A percentile compares a stretch with the other conserved stretches of the same genome.
Conservation (phyloP, 1,140 invertebrate species). For the Amphibalanus amphitrite region DNA sequence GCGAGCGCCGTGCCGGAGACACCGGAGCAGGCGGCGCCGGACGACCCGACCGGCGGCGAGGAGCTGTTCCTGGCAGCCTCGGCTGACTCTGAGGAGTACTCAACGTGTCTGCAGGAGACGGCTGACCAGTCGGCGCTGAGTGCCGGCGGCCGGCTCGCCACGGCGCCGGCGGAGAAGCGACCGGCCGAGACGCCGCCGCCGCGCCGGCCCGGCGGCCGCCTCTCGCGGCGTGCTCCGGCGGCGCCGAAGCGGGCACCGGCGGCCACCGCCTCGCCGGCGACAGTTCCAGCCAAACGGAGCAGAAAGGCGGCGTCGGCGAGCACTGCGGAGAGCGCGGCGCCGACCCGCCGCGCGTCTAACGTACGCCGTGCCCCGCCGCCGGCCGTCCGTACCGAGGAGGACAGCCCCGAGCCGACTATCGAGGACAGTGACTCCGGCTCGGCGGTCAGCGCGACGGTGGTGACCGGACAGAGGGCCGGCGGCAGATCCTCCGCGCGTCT, state of each 20-base stretch:
- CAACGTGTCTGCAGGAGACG: not conserved
- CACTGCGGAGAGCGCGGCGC: too few relatives aligned
- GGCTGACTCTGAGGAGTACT: not conserved
- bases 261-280: not conserved
- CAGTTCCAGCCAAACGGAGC: not conserved
- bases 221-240: not conserved
- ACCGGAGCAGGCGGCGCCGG: not conserved
- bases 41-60: not conserved
- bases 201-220: too few relatives aligned
- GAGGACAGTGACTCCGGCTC: not conserved
- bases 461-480: not conserved
- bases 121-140: not conserved
- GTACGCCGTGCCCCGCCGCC: not conserved
- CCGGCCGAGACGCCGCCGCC: not conserved
- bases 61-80: not conserved
- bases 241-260: not conserved
- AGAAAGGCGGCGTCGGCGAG: too few relatives aligned
- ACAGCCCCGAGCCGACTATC: not conserved
- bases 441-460: too few relatives aligned
- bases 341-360: not conserved
- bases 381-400: not conserved
- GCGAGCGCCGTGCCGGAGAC: not conserved
- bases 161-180: not conserved
- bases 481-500: not conserved
- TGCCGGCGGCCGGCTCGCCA: not conserved